Evolutionary conservation across 2,797 vertebrate genomes (phyloP).

Genomic region (Gymnoscopelus microlampas): DNA sequence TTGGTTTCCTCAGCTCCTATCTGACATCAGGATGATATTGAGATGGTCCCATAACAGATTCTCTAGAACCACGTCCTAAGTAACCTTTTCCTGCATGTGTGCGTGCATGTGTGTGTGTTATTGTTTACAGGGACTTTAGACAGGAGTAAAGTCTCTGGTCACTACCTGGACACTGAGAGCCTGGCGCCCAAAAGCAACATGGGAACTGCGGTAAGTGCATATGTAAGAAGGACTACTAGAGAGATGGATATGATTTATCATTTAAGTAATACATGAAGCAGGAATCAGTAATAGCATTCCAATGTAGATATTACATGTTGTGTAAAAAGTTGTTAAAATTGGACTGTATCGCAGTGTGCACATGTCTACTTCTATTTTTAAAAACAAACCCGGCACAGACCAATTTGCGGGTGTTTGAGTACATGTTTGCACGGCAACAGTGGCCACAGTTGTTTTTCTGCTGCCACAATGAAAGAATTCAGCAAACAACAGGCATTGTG

Average conservation of each 20-base stretch:
- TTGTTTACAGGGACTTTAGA: slow-evolving; percentile 64
- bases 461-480: slow-evolving; percentile 62
- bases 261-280: slow-evolving; percentile 14
- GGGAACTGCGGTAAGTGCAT: slow-evolving; percentile 73
- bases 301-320: slow-evolving; percentile 5
- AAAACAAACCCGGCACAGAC: slow-evolving; percentile 21
- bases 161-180: slow-evolving; percentile 58
- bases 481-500: slow-evolving; percentile 54
- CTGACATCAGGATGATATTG: neutral
- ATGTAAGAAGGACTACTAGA: slow-evolving; percentile 16
- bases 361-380: slow-evolving; percentile 36
- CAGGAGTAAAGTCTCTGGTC: slow-evolving; percentile 48
- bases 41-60: slow-evolving; percentile 11
- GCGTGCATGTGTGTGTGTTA: slow-evolving; percentile 14
- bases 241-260: neutral
- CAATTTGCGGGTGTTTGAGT: slow-evolving; percentile 34
- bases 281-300: neutral
- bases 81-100: slow-evolving; percentile 17
- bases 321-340: neutral
- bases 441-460: slow-evolving; percentile 43
- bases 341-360: neutral
- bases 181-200: slow-evolving; percentile 63
- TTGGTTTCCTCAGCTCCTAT: slow-evolving; percentile 11
- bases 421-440: slow-evolving; percentile 47
- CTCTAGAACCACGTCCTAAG: neutral